Base-by-base conservation (phyloP, 1,140 invertebrate genomes). In the Callitettix versicolor region DNA sequence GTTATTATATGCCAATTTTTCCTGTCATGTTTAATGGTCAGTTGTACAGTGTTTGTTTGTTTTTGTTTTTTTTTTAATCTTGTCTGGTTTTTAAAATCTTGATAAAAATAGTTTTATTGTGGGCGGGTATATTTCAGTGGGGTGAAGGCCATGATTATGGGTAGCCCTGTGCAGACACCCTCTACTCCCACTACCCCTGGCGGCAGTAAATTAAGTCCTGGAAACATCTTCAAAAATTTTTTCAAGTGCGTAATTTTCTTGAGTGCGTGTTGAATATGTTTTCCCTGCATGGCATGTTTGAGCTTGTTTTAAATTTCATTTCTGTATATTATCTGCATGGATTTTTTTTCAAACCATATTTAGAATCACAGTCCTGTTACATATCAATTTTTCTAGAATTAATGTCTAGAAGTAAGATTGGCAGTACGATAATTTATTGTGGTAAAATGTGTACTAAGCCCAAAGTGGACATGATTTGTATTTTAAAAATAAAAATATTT, bases 201-300 rank as follows among this genome's bases (percentile, higher is more conserved):
- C 60, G 75, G 74, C 61, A 84, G 79, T 68, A 87, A 86, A 71
- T 80, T 88, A 69, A 87, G 84, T 66, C 81, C 86, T 33, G 83
- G 84, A 68, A 87, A 87, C 78, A 88, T 91, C 76, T 89, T 93
- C 80, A 93, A 91, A 78, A 91, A 89, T 79, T 91, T 91, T 79
- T 91, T 92, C 85, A 93, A 93, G 88, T 93, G 67, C 69, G 63
- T 64, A 62, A 58, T 38, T n/a, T 33, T 42, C 40, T 36, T 24
- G 7, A 52, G 48, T 52, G 44, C 43, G 47, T 17, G 60, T 34
- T 47, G 50, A 46, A 18, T 18, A 7, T 57, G 17, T 57, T 33
- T 20, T 57, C 42, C 36, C 18, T 57, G 34, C 43, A 44, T 55
- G n/a, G 33, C 38, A 15, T 59, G 9, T 17, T 34, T 26, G 9